Percentiles rank a stretch among this genome's conserved stretches.
phyloP scores from a whole-genome alignment of 2,888 invertebrate species.

The Leptura quadrifasciata region DNA sequence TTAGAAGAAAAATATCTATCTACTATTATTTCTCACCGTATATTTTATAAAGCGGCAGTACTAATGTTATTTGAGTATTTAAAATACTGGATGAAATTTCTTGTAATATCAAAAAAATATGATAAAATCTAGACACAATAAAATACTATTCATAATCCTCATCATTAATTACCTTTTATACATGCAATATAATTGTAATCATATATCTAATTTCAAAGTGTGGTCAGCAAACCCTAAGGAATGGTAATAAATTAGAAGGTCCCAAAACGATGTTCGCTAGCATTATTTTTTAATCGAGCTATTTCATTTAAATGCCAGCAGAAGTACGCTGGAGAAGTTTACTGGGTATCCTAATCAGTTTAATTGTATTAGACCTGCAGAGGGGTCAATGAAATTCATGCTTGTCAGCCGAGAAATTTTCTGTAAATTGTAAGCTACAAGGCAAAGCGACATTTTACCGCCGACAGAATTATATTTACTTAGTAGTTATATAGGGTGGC shows the following conservation, averaged over 20 bases:
- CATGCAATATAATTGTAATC: conserved; percentile 13
- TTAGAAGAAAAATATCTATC: no score
- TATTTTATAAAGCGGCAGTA: no score
- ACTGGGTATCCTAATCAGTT: conserved; percentile 30
- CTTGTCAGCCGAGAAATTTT: not conserved
- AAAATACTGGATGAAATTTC: not conserved
- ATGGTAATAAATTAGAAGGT: conserved; percentile 36
- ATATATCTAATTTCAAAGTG: conserved; percentile 31
- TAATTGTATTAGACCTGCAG: conserved; percentile 38
- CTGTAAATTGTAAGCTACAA: not conserved
- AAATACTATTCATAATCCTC: conserved; percentile 16
- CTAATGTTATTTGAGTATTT: not conserved
- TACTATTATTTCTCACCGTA: no score
- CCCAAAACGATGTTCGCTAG: conserved; percentile 15
- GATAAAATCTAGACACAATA: conserved; percentile 2
- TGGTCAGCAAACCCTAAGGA: conserved; percentile 14
- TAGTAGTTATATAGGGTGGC: not conserved
- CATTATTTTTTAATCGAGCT: conserved; percentile 40
- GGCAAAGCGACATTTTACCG: not conserved
- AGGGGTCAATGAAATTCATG: conserved; percentile 29
- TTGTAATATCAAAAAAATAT: not conserved
- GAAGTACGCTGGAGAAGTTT: not conserved
- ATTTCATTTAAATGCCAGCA: conserved; percentile 29
- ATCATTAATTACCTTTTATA: conserved; percentile 23
- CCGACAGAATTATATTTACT: not conserved